These are phyloP conservation scores for Netelia fuscicornis DNA, from an alignment of 2,888 invertebrate genomes.

Conservation along the genomic window DNA sequence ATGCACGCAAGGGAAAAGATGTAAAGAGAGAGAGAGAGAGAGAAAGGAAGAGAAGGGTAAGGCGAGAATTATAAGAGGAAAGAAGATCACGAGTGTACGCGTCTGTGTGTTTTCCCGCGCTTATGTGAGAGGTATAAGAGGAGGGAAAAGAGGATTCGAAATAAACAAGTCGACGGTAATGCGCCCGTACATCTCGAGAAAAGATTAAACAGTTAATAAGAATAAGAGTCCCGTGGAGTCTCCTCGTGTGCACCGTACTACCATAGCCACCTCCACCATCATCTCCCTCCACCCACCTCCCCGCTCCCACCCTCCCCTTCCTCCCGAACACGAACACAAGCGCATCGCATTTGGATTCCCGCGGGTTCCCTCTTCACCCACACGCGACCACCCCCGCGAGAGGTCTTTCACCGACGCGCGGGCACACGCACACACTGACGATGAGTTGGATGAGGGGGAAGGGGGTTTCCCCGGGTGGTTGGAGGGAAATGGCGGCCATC, in stretches of 20 bases:
- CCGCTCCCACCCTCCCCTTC: slow-evolving; percentile 49
- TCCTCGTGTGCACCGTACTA: slow-evolving; percentile 64
- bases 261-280: slow-evolving; percentile 23
- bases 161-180: slow-evolving; percentile 84
- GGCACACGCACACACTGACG: slow-evolving; percentile 76
- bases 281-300: slow-evolving; percentile 51
- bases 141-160: slow-evolving; percentile 71
- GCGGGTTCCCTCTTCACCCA: slow-evolving; percentile 79
- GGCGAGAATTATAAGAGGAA: slow-evolving; percentile 59
- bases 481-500: slow-evolving; percentile 85
- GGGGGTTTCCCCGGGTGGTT: slow-evolving; percentile 83
- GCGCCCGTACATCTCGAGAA: slow-evolving; percentile 83
- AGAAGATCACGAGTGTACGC: slow-evolving; percentile 25
- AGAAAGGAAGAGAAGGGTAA: slow-evolving; percentile 37
- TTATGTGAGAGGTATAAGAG: slow-evolving; percentile 26
- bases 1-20: slow-evolving; percentile 32
- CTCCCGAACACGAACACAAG: slow-evolving; percentile 50
- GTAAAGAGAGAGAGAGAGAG: slow-evolving; percentile 20
- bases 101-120: slow-evolving; percentile 2
- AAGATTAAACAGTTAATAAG: slow-evolving; percentile 85
- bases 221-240: slow-evolving; percentile 83
- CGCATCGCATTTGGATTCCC: slow-evolving; percentile 69
- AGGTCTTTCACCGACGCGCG: slow-evolving; percentile 59
- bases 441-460: slow-evolving; percentile 73
- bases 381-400: slow-evolving; percentile 70